Evolutionary conservation across 2,888 invertebrate species (phyloP), one percentile per base, ranked within the genome.

Genomic region (Sesia apiformis): DNA sequence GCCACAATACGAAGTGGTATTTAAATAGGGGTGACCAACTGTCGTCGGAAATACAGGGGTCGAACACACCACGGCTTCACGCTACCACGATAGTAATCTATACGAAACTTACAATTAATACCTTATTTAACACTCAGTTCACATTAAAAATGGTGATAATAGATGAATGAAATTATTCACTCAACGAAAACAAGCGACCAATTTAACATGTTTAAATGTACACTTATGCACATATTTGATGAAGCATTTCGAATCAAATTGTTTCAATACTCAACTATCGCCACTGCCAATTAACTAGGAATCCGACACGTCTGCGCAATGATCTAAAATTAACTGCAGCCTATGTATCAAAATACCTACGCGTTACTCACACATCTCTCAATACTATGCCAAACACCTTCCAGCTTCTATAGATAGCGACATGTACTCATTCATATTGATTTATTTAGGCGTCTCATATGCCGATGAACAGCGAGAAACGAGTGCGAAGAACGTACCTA

Each of bases 361-460:
- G 81, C 82, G 85, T 84, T 84, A 85, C 85, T 82, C 84, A 84
- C 81, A 78, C 86, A 87, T 88, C 86, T 88, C 84, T 87, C 87
- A 87, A 86, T 89, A 88, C 78, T 84, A 88, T 86, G 87, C 87
- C 88, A 83, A 88, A 88, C 88, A 88, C 87, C 89, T 88, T 89
- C 85, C 87, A 88, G 85, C 74, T 77, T 83, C 86, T 85, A 76
- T 68, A 85, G 87, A 87, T 87, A 87, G 84, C 80, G 60, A 68
- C 82, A 76, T 74, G 46, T 38, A 76, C 76, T 77, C 76, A 52
- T 56, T 52, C 77, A 82, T 78, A 81, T 82, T 82, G 81, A 86
- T 83, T 79, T 80, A 81, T 82, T 75, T 77, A 70, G 69, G 65
- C 70, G 66, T 71, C 42, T 42, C 5, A 2, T 23, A 42, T 42